A percentile compares a stretch with the other conserved stretches of the same genome.
Evolutionary conservation across 2,888 invertebrate genomes (phyloP).

Genomic region (Epinotia nisella): DNA sequence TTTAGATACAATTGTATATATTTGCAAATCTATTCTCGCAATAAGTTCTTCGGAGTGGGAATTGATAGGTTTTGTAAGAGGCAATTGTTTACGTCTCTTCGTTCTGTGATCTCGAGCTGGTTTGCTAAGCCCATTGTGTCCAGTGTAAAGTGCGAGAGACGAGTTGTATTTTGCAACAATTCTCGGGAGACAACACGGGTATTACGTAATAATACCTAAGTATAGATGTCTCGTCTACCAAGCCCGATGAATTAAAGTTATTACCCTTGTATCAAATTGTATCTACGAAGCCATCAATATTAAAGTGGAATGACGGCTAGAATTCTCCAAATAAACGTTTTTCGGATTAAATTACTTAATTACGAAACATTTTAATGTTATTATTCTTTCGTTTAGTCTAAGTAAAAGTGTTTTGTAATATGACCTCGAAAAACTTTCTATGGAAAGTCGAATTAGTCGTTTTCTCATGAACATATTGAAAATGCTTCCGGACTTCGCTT

Average conservation of each 20-base stretch:
- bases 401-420: too few relatives aligned
- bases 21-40: neutral
- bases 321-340: too few relatives aligned
- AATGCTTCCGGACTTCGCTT: too few relatives aligned
- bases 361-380: too few relatives aligned
- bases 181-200: neutral
- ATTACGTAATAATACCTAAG: neutral
- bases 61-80: conserved; percentile 13
- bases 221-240: neutral
- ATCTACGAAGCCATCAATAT: too few relatives aligned
- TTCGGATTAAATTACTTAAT: too few relatives aligned
- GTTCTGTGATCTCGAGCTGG: conserved; percentile 6
- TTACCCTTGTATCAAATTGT: too few relatives aligned
- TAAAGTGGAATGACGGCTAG: neutral
- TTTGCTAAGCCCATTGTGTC: conserved; percentile 27
- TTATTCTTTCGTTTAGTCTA: too few relatives aligned
- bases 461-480: too few relatives aligned
- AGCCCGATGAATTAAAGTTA: neutral
- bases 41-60: neutral
- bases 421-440: too few relatives aligned
- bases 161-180: conserved; percentile 12
- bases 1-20: neutral
- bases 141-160: conserved; percentile 10
- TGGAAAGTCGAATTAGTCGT: too few relatives aligned
- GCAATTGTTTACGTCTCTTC: conserved; percentile 27